Conservation (phyloP, 1,140 invertebrate genomes). For the Littorina saxatilis region DNA sequence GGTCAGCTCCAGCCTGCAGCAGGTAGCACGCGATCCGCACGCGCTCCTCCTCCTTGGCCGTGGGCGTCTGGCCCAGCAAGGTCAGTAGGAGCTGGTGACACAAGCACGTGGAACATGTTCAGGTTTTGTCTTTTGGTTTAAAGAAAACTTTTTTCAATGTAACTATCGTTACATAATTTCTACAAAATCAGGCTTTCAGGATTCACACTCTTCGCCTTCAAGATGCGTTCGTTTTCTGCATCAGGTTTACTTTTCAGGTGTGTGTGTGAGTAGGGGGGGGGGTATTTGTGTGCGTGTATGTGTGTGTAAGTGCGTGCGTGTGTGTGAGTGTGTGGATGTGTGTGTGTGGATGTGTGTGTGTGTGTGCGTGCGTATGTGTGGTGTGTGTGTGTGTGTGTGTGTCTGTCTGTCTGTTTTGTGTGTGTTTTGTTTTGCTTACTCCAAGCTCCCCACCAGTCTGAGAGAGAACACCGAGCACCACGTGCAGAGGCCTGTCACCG, state of each 20-base stretch:
- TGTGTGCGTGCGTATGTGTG: too few species aligned
- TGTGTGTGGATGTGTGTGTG: too few species aligned
- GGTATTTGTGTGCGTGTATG: too few species aligned
- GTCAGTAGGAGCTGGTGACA: constrained; percentile 8
- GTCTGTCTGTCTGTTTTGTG: too few species aligned
- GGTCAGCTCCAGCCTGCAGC: constrained; percentile 30
- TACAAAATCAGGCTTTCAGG: neutral
- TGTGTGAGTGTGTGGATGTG: too few species aligned
- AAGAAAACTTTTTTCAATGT: neutral
- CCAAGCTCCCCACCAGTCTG: neutral
- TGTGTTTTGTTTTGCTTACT: too few species aligned
- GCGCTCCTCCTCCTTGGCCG: constrained; percentile 2
- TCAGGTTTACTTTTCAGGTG: too few species aligned
- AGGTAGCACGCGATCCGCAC: constrained; percentile 31
- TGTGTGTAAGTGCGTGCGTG: too few species aligned
- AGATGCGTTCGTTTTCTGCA: too few species aligned
- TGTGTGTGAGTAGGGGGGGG: too few species aligned
- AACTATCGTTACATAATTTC: neutral
- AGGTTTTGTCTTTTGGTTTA: neutral
- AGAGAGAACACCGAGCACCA: too few species aligned
- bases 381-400: too few species aligned
- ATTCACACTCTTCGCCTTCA: neutral
- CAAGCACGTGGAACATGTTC: neutral
- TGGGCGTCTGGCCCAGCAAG: constrained; percentile 14
- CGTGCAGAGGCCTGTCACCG: constrained; percentile 21